phyloP scores from a whole-genome alignment of 2,888 invertebrate species.

The Schizotus pectinicornis region DNA sequence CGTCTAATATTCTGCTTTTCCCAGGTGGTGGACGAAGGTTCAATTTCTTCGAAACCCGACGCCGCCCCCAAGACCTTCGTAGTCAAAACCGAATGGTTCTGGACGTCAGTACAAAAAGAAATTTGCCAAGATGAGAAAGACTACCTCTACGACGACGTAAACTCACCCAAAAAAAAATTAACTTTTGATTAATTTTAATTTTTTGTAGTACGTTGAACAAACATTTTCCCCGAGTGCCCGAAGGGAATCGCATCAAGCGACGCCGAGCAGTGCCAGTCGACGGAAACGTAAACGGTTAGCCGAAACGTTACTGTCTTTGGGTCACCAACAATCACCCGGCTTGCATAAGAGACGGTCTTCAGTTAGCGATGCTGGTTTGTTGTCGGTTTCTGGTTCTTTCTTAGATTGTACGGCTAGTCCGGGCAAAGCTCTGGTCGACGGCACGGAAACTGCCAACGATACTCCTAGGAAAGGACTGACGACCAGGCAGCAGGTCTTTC shows the following conservation, averaged over 20 bases:
- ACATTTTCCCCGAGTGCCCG: conserved; percentile 61
- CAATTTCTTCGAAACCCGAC: conserved; percentile 72
- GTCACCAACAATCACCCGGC: conserved; percentile 63
- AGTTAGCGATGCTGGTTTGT: conserved; percentile 82
- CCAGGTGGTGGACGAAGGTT: conserved; percentile 85
- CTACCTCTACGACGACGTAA: conserved; percentile 86
- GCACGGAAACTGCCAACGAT: conserved; percentile 60
- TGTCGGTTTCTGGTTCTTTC: conserved; percentile 87
- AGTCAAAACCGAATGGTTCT: conserved; percentile 96
- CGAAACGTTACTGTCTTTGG: conserved; percentile 65
- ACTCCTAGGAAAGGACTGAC: conserved; percentile 73
- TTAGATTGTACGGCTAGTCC: conserved; percentile 88
- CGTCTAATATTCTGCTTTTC: conserved; percentile 30
- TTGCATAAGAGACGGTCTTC: conserved; percentile 79
- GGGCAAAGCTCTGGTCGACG: conserved; percentile 65
- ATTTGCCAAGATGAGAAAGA: conserved; percentile 90
- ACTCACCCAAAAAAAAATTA: conserved; percentile 47
- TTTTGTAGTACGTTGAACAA: conserved; percentile 61
- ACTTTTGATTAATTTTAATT: conserved; percentile 41
- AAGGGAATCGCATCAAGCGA: conserved; percentile 63
- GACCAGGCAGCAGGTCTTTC: conserved; percentile 81
- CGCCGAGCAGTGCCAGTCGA: conserved; percentile 62
- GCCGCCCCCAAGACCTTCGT: conserved; percentile 69
- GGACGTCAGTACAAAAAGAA: conserved; percentile 97
- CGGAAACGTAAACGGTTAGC: conserved; percentile 84